Evolutionary conservation across 1,140 invertebrate species (phyloP).

Genomic region (Euura saliciscinereae): DNA sequence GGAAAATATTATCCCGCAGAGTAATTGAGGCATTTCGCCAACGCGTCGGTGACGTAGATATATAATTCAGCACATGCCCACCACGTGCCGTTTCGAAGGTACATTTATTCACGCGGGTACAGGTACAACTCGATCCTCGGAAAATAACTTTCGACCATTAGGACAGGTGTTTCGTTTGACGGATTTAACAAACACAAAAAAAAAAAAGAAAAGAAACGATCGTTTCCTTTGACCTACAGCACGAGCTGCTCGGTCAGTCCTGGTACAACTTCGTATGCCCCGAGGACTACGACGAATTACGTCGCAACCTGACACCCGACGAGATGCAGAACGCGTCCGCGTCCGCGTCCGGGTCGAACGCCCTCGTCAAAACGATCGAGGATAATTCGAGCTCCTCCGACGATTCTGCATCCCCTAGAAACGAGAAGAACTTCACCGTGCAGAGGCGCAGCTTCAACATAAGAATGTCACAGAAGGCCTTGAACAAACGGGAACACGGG

Average conservation of each 20-base stretch:
- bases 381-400: slow-evolving; percentile 52
- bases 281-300: slow-evolving; percentile 76
- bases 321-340: slow-evolving; percentile 37
- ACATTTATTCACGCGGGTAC: no score
- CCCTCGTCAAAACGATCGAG: slow-evolving; percentile 44
- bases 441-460: slow-evolving; percentile 65
- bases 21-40: slow-evolving; percentile 46
- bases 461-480: slow-evolving; percentile 60
- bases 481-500: slow-evolving; percentile 59
- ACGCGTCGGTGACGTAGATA: background rate
- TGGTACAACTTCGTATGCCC: slow-evolving; percentile 78
- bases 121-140: no score
- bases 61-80: background rate
- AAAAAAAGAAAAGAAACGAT: slow-evolving; percentile 11
- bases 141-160: no score
- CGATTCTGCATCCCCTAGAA: slow-evolving; percentile 46
- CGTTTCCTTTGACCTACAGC: slow-evolving; percentile 60
- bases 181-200: slow-evolving; percentile 17
- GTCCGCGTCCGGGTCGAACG: slow-evolving; percentile 41
- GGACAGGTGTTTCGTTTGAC: slow-evolving; percentile 18
- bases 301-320: slow-evolving; percentile 68
- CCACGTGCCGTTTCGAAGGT: background rate
- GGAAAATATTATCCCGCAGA: slow-evolving; percentile 38
- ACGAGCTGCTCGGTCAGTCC: slow-evolving; percentile 84
- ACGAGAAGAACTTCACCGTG: slow-evolving; percentile 40